phyloP scores from a whole-genome alignment of 2,888 invertebrate genomes.

The Piscicola geometra region DNA sequence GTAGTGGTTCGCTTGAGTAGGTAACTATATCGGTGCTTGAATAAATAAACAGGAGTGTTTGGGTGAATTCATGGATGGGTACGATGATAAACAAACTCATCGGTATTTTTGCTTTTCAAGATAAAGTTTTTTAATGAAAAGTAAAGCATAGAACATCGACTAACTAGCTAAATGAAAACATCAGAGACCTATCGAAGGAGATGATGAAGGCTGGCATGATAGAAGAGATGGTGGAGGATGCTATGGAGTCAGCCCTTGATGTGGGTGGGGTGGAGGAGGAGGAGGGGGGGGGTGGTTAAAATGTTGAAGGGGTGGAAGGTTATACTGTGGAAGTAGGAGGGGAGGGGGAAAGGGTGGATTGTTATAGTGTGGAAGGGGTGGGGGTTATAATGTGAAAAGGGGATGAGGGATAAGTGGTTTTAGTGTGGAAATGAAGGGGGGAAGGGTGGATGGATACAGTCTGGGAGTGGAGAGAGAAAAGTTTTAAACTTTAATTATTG shows the following conservation, averaged over 20 bases:
- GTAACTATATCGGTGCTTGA: too few relatives aligned
- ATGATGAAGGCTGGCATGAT: constrained; percentile 99
- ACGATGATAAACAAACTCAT: too few relatives aligned
- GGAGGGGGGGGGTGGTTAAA: constrained; percentile 85
- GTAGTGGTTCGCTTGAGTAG: too few relatives aligned
- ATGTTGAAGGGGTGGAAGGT: constrained; percentile 60
- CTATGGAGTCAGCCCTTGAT: constrained; percentile 72
- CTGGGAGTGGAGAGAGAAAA: constrained; percentile 97
- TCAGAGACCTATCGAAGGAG: constrained; percentile 82
- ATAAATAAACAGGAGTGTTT: too few relatives aligned
- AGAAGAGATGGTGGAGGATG: constrained; percentile 97
- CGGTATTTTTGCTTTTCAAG: too few relatives aligned
- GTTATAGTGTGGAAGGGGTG: too few relatives aligned
- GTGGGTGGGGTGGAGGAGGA: constrained; percentile 93
- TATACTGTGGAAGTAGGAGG: constrained; percentile 67
- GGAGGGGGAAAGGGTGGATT: constrained; percentile 97
- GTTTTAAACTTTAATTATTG: constrained; percentile 51
- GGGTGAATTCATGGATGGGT: too few relatives aligned
- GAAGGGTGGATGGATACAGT: constrained; percentile 73
- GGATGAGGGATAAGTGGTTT: constrained; percentile 90
- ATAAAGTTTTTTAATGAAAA: too few relatives aligned
- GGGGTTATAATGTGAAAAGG: constrained; percentile 67
- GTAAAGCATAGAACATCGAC: background rate
- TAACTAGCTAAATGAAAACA: background rate
- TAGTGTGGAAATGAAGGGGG: constrained; percentile 64